Evolutionary conservation across 1,140 invertebrate species (phyloP).

Genomic region (Brachionus paranguensis): DNA sequence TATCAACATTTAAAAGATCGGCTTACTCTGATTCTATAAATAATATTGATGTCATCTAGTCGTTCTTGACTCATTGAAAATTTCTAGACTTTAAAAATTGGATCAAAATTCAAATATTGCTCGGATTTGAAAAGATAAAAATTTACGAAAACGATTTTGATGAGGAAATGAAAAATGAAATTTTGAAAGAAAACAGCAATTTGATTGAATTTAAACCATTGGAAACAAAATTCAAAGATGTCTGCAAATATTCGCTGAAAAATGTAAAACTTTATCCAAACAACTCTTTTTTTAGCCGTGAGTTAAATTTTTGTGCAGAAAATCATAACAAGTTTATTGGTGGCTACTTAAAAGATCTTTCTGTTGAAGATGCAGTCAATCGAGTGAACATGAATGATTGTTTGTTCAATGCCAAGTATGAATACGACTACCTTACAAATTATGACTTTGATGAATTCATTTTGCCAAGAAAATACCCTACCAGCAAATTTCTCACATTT

Average conservation of each 20-base stretch:
- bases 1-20: no score
- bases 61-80: no score
- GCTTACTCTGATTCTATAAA: no score
- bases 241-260: not conserved
- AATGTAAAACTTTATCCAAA: not conserved
- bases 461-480: not conserved
- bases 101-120: no score
- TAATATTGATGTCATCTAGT: no score
- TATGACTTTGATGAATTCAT: not conserved
- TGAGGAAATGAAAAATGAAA: no score
- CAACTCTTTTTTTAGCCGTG: not conserved
- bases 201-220: not conserved
- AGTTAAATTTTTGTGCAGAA: not conserved
- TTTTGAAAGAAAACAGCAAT: no score
- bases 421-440: not conserved
- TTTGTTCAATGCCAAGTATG: not conserved
- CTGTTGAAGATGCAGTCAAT: not conserved
- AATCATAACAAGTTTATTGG: not conserved
- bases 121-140: no score
- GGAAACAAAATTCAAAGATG: not conserved
- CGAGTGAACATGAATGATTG: not conserved
- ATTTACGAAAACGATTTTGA: no score
- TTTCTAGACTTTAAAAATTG: no score
- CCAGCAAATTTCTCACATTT: not conserved
- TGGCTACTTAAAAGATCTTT: not conserved